Conservation (phyloP, 2,113 vertebrate species). For the Megaceryle maxima region DNA sequence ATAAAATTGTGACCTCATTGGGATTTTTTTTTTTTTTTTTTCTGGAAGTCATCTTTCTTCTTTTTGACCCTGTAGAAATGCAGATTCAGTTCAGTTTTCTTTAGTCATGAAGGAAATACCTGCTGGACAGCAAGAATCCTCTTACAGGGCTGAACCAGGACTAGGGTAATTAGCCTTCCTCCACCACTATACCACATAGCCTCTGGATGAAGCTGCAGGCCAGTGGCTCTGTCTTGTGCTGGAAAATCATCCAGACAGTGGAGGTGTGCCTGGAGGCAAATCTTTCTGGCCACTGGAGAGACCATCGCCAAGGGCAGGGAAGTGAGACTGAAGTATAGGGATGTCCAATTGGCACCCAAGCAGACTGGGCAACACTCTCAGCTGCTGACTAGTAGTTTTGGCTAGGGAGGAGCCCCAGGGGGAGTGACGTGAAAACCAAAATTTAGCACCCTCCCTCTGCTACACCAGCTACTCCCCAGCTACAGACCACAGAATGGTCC, state of each 20-base stretch:
- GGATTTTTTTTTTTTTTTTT: fast-evolving
- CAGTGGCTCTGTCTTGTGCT: not conserved
- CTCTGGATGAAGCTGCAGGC: not conserved
- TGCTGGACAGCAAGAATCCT: not conserved
- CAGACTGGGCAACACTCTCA: not conserved
- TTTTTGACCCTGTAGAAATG: not conserved
- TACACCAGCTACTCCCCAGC: not conserved
- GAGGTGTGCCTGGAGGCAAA: fast-evolving
- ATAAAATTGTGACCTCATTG: not conserved
- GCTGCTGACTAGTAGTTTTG: not conserved
- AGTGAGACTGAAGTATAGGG: not conserved
- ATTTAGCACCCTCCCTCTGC: not conserved
- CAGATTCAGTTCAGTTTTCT: not conserved
- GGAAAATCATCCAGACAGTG: not conserved
- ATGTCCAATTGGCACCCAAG: not conserved
- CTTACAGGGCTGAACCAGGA: not conserved
- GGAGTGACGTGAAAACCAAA: not conserved
- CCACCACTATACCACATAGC: fast-evolving
- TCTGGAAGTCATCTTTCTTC: not conserved
- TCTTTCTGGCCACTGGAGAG: not conserved
- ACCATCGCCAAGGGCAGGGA: not conserved
- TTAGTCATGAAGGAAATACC: not conserved
- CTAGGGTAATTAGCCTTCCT: not conserved
- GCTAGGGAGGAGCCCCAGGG: not conserved
- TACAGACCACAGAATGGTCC: not conserved